Evolutionary conservation across 2,113 vertebrate genomes (phyloP), one percentile per base, ranked within the genome.

Genomic region (Pavo muticus): DNA sequence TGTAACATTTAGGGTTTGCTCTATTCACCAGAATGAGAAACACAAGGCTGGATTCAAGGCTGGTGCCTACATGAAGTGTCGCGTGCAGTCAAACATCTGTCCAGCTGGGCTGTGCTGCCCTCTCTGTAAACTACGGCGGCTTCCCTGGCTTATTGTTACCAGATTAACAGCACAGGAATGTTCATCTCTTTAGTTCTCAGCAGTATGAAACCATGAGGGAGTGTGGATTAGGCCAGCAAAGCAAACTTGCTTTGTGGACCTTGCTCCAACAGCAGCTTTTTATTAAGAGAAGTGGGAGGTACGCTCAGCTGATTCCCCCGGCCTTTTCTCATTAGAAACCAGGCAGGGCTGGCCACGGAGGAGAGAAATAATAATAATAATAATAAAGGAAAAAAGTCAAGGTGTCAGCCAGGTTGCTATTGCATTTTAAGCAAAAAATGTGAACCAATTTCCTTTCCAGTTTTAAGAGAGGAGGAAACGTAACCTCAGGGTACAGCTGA

Each of bases 31-130:
- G 71, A 65, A 89, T 19, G 65, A 65, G 93, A 88, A 94, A 68
- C 35, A 24, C 0, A 23, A 92, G 61, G 52, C 40, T 45, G 72
- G 24, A 84, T 91, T 82, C 71, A 94, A 84, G 90, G 2, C 11
- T 65, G 63, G 69, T 84, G 73, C 88, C 95, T 73, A 67, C 88
- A 90, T 68, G 74, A 84, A 63, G 69, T 88, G 63, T 57, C 63
- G 81, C 3, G 1, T 90, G 64, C 90, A 61, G 71, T 21, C 90
- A 78, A 67, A 90, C 87, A 57, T 91, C 84, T 94, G 84, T 12
- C 96, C 93, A 85, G 88, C 93, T 85, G 76, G 72, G 69, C 71
- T 30, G 14, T 13, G 61, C 74, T 42, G 63, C 24, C 70, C 48
- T 69, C 15, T 59, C 79, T 63, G n/a, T 16, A 69, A 73, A 39